phyloP scores from a whole-genome alignment of 2,797 vertebrate genomes.

The Sarcophilus harrisii region DNA sequence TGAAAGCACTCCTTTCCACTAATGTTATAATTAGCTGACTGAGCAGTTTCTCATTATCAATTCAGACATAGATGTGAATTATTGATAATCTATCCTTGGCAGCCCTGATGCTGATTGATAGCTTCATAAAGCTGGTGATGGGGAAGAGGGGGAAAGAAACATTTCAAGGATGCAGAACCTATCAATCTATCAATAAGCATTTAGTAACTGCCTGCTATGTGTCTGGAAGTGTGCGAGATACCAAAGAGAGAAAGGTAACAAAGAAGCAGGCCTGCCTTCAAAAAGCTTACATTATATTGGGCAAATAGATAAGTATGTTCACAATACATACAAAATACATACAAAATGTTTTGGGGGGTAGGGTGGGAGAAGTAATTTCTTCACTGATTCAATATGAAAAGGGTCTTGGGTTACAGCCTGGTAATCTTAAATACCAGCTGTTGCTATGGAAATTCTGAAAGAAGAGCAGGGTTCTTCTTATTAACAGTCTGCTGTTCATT shows the following conservation, averaged over 20 bases:
- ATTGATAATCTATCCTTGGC: not conserved
- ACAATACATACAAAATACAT: not conserved
- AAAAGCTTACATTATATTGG: not conserved
- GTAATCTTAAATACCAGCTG: not conserved
- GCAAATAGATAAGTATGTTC: not conserved
- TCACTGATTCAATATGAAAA: not conserved
- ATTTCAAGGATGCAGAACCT: not conserved
- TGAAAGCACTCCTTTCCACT: not conserved
- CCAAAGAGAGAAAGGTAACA: not conserved
- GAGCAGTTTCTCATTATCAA: not conserved
- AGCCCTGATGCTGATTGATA: not conserved
- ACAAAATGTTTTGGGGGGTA: not conserved
- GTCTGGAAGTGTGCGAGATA: not conserved
- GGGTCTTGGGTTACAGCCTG: not conserved
- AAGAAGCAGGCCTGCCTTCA: not conserved
- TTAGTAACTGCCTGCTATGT: not conserved
- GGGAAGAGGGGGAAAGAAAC: too few relatives aligned
- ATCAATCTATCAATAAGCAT: not conserved
- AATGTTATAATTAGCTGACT: not conserved
- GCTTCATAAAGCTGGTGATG: not conserved
- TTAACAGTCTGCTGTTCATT: not conserved
- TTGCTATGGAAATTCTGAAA: not conserved
- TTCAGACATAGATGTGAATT: not conserved
- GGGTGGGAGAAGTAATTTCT: not conserved
- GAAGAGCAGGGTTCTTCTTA: too few relatives aligned